These are phyloP conservation scores for Chelmon rostratus DNA, from an alignment of 2,797 vertebrate genomes.

Conservation along the genomic window DNA sequence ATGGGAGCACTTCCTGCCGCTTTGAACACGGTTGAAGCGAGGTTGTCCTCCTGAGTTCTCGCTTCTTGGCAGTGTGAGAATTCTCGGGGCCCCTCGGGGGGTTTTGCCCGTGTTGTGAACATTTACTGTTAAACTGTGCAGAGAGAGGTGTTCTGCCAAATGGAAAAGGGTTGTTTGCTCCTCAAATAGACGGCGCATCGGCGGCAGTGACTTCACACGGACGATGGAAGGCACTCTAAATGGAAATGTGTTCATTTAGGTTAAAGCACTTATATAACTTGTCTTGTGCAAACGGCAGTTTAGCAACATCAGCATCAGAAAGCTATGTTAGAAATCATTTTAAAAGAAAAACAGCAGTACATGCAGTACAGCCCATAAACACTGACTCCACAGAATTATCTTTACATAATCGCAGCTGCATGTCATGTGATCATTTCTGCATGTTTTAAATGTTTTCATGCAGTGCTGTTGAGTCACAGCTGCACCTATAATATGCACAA, in stretches of 20 bases:
- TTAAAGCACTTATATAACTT: conserved; percentile 58
- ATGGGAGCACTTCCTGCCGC: conserved; percentile 43
- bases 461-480: background rate
- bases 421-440: conserved; percentile 29
- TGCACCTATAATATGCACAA: background rate
- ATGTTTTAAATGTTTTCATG: conserved; percentile 17
- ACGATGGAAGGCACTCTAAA: conserved; percentile 65
- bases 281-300: conserved; percentile 38
- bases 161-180: conserved; percentile 77
- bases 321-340: background rate
- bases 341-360: conserved; percentile 11
- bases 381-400: background rate
- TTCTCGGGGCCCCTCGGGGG: conserved; percentile 9
- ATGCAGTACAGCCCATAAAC: background rate
- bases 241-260: conserved; percentile 74
- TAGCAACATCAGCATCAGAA: background rate
- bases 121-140: conserved; percentile 75
- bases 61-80: conserved; percentile 25
- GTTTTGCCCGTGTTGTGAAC: conserved; percentile 48
- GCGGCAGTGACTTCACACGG: conserved; percentile 37
- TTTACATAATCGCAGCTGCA: conserved; percentile 22
- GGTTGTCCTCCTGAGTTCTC: conserved; percentile 32
- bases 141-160: conserved; percentile 70
- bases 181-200: conserved; percentile 62
- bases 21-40: conserved; percentile 47